Evolutionary conservation across 2,113 vertebrate genomes (phyloP).

Genomic region (Entelurus aequoreus): DNA sequence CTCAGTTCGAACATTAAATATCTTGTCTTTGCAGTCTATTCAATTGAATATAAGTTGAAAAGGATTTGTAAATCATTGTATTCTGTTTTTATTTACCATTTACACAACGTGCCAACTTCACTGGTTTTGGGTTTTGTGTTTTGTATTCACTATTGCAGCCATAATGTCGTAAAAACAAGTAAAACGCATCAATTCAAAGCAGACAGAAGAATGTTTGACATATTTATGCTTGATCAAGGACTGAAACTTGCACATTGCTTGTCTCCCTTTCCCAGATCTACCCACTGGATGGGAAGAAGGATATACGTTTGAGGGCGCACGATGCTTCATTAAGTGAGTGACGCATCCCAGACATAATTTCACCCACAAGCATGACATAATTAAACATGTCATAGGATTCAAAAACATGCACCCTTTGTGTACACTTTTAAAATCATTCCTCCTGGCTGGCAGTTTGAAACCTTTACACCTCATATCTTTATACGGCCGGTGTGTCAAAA

Average conservation of each 20-base stretch:
- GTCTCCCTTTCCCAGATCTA: conserved; percentile 77
- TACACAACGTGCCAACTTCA: no score
- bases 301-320: conserved; percentile 94
- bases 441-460: conserved; percentile 27
- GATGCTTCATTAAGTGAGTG: conserved; percentile 98
- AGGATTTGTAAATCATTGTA: no score
- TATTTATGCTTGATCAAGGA: background rate
- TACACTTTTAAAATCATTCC: conserved; percentile 1
- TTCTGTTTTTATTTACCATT: no score
- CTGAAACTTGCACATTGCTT: background rate
- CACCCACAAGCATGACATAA: conserved; percentile 4
- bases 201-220: no score
- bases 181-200: no score
- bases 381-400: conserved; percentile 2
- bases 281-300: conserved; percentile 98
- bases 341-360: background rate
- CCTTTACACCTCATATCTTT: conserved; percentile 46
- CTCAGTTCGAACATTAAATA: no score
- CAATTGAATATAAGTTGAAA: no score
- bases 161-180: no score
- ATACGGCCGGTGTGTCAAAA: conserved; percentile 24
- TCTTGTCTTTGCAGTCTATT: no score
- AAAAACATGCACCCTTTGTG: conserved; percentile 2
- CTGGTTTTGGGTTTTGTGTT: no score
- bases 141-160: no score